Conservation (phyloP, 1,140 invertebrate species). For the Philopotamus ludificatus region DNA sequence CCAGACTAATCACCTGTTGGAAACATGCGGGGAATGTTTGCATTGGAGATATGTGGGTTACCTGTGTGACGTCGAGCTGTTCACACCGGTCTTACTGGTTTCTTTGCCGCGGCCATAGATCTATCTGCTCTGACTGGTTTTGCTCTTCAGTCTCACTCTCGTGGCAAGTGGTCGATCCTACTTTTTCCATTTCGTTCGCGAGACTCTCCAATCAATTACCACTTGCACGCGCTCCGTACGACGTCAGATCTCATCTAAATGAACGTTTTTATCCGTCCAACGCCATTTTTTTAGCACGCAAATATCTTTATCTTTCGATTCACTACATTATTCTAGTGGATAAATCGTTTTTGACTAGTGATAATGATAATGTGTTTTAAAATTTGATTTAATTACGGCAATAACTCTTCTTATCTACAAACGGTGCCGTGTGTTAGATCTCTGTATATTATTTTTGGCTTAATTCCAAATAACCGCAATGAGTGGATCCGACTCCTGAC, state of each 20-base stretch:
- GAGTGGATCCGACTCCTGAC: too few species aligned
- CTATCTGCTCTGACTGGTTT: slow-evolving; percentile 26
- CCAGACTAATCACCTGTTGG: neutral
- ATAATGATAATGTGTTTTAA: too few species aligned
- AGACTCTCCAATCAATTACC: too few species aligned
- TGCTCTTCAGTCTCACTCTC: neutral
- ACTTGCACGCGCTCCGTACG: neutral
- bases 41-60: slow-evolving; percentile 16
- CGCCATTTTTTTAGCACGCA: neutral
- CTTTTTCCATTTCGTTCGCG: slow-evolving; percentile 23
- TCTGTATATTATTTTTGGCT: too few species aligned
- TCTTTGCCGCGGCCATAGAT: neutral
- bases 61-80: neutral
- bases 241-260: neutral
- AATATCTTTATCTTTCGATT: too few species aligned
- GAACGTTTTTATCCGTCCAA: neutral
- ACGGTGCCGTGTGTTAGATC: too few species aligned
- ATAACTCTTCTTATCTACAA: too few species aligned
- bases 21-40: neutral
- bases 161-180: too few species aligned
- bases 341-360: too few species aligned
- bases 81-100: slow-evolving; percentile 15
- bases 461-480: too few species aligned
- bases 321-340: too few species aligned
- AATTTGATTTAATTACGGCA: too few species aligned